Conservation (phyloP, 2,888 invertebrate species). For the Acanthacorydalis orientalis region DNA sequence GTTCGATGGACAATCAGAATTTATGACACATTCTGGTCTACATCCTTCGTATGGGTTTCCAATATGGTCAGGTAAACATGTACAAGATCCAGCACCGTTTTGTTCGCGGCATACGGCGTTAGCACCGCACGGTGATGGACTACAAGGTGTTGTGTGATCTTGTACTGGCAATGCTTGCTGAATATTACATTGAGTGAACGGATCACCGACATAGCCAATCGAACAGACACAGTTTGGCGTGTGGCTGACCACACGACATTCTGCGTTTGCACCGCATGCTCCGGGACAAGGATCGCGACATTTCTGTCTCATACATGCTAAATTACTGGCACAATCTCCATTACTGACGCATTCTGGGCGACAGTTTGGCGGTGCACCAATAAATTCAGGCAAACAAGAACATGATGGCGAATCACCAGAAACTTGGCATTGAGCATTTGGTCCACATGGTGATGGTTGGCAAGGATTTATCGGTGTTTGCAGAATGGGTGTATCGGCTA, state of each 20-base stretch:
- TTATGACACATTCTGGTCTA: conserved; percentile 54
- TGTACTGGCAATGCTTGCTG: conserved; percentile 22
- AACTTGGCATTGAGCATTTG: conserved; percentile 45
- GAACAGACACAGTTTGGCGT: conserved; percentile 47
- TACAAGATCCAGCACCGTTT: conserved; percentile 37
- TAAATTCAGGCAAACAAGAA: conserved; percentile 44
- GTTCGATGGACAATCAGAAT: conserved; percentile 52
- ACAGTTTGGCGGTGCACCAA: conserved; percentile 49
- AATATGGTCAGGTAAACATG: conserved; percentile 39
- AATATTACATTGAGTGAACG: conserved; percentile 42
- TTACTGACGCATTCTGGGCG: conserved; percentile 50
- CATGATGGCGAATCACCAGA: conserved; percentile 37
- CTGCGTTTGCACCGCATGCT: conserved; percentile 50
- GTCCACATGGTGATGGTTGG: conserved; percentile 51
- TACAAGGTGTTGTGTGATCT: conserved; percentile 33
- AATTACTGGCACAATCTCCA: conserved; percentile 43
- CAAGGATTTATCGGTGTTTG: conserved; percentile 34
- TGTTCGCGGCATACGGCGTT: conserved; percentile 41
- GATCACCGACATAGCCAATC: conserved; percentile 47
- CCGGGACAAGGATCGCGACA: conserved; percentile 54
- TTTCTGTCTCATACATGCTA: conserved; percentile 50
- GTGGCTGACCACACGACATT: conserved; percentile 58
- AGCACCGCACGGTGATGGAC: conserved; percentile 49
- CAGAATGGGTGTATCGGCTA: conserved; percentile 8
- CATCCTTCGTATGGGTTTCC: conserved; percentile 47